A percentile compares a stretch with the other conserved stretches of the same genome.
Evolutionary conservation across 1,140 invertebrate species (phyloP).

Genomic region (Saccostrea glomerata): DNA sequence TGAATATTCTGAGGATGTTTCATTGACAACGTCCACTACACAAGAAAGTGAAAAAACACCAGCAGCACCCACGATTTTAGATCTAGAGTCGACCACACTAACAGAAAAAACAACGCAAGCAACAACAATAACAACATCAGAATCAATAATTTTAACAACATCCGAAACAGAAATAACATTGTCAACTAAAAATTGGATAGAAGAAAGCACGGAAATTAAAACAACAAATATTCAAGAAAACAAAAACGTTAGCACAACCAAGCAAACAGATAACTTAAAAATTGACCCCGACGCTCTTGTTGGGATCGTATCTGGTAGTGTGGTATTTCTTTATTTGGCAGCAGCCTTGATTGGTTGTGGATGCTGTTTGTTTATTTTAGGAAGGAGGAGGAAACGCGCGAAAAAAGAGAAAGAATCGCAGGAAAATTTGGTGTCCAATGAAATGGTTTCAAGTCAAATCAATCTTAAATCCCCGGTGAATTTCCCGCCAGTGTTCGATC

Average conservation of each 20-base stretch:
- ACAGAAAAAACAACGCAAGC: neutral
- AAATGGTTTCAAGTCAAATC: neutral
- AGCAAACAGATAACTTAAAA: neutral
- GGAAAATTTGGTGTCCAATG: neutral
- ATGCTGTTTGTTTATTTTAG: neutral
- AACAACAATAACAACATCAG: neutral
- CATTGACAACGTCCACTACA: neutral
- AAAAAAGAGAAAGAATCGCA: neutral
- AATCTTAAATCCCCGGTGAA: neutral
- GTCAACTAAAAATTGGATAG: neutral
- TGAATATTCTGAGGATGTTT: neutral
- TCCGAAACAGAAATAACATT: neutral
- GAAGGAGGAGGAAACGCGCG: neutral
- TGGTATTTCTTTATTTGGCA: neutral
- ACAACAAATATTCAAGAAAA: neutral
- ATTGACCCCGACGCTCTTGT: neutral
- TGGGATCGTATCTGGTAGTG: neutral
- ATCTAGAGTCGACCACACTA: neutral
- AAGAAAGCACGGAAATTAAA: neutral
- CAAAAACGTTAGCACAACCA: neutral
- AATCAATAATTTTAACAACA: neutral
- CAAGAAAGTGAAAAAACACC: neutral
- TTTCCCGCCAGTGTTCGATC: neutral
- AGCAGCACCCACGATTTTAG: neutral
- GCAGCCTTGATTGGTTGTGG: neutral